Conservation (phyloP, 1,140 invertebrate species). For the Odontomachus brunneus region DNA sequence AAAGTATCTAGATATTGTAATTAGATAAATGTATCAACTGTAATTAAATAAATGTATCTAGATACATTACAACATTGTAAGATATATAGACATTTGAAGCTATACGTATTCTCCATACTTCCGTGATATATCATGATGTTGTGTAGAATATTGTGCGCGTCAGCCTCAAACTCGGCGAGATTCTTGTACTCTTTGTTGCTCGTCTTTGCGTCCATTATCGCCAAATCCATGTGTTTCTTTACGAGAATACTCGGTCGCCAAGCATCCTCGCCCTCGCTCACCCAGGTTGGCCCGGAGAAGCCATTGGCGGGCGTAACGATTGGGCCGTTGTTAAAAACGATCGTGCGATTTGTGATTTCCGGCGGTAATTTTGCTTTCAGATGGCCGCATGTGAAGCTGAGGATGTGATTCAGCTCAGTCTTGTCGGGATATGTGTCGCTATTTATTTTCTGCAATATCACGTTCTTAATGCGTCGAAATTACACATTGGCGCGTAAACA, state of each 20-base stretch:
- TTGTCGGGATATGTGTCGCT: slow-evolving; percentile 75
- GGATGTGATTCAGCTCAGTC: slow-evolving; percentile 79
- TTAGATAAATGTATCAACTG: no score
- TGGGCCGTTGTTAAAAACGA: slow-evolving; percentile 77
- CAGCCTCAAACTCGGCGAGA: slow-evolving; percentile 81
- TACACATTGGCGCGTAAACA: background rate
- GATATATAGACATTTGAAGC: no score
- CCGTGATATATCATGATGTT: slow-evolving; percentile 83
- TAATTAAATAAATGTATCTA: no score
- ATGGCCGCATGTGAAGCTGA: slow-evolving; percentile 82
- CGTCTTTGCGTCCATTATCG: slow-evolving; percentile 82
- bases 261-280: slow-evolving; percentile 82
- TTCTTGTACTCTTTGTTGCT: slow-evolving; percentile 79
- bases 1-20: no score
- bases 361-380: slow-evolving; percentile 82
- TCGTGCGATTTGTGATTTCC: slow-evolving; percentile 82
- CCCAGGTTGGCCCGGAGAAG: slow-evolving; percentile 80
- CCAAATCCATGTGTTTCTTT: slow-evolving; percentile 83
- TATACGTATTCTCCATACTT: slow-evolving; percentile 70
- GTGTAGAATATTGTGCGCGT: slow-evolving; percentile 83
- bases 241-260: slow-evolving; percentile 82
- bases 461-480: background rate
- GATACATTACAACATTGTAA: no score
- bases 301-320: slow-evolving; percentile 74
- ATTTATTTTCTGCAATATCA: slow-evolving; percentile 77